These are phyloP conservation scores for Pocillopora grandis DNA, from an alignment of 92 coral and sea anemone species.

Conservation along the genomic window DNA sequence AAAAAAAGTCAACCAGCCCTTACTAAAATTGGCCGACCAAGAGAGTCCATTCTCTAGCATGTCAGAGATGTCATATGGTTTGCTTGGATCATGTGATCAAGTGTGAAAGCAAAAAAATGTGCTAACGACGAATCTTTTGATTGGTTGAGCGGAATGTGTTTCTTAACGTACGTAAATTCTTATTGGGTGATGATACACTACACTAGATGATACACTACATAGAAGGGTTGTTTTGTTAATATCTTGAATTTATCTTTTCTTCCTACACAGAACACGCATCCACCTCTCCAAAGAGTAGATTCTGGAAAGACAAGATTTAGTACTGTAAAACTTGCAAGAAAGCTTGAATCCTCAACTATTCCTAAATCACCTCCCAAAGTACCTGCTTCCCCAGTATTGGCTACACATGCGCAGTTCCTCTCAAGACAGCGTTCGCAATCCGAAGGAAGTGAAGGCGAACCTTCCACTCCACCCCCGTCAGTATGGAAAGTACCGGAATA, in stretches of 20 bases:
- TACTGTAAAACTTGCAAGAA: slow-evolving; percentile 58
- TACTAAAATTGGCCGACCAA: no score
- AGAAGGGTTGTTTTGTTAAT: background rate
- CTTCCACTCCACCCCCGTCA: slow-evolving; percentile 98
- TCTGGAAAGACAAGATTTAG: slow-evolving; percentile 26
- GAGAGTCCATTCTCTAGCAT: no score
- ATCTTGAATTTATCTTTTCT: background rate
- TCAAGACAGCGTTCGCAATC: slow-evolving; percentile 76
- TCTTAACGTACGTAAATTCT: background rate
- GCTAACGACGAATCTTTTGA: background rate
- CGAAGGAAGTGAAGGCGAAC: slow-evolving; percentile 78
- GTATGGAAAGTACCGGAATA: slow-evolving; percentile 99
- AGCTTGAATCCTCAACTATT: slow-evolving; percentile 47
- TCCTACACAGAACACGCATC: background rate
- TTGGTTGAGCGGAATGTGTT: background rate
- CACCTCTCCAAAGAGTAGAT: slow-evolving; percentile 38
- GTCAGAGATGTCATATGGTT: no score
- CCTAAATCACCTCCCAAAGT: slow-evolving; percentile 55
- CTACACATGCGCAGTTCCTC: slow-evolving; percentile 36
- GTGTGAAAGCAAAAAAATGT: background rate
- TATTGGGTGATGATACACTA: background rate
- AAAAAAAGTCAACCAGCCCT: no score
- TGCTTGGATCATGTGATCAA: background rate
- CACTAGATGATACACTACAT: no score
- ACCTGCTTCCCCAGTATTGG: slow-evolving; percentile 55